A percentile compares a stretch with the other conserved stretches of the same genome.
Evolutionary conservation across 1,140 invertebrate species (phyloP).

Genomic region (Idris sp.): DNA sequence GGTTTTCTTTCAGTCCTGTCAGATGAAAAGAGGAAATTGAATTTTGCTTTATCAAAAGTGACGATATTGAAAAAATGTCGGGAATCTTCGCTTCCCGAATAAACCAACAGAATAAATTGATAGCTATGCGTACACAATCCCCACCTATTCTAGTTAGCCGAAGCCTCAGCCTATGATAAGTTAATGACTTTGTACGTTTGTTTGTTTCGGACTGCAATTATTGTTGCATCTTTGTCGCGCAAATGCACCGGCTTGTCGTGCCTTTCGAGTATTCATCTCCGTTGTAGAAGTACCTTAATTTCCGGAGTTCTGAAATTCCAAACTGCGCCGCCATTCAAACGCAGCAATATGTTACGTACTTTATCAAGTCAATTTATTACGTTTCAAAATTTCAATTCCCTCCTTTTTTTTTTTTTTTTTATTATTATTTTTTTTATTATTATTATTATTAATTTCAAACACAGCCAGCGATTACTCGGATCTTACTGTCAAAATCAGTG

Average conservation of each 20-base stretch:
- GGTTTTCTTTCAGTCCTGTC: constrained; percentile 60
- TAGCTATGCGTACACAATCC: constrained; percentile 46
- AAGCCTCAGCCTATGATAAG: constrained; percentile 25
- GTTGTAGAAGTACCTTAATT: constrained; percentile 61
- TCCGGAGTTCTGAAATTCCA: constrained; percentile 59
- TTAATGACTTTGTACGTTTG: constrained; percentile 50
- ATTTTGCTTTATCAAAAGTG: constrained; percentile 73
- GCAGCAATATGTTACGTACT: constrained; percentile 52
- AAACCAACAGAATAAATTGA: constrained; percentile 70
- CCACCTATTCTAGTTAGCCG: not conserved
- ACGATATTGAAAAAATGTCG: constrained; percentile 66
- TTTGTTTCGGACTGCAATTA: constrained; percentile 54
- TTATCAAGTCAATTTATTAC: constrained; percentile 56
- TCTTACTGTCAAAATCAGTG: constrained; percentile 8
- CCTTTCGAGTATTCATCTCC: constrained; percentile 60
- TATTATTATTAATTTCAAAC: constrained; percentile 11
- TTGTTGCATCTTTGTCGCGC: constrained; percentile 57
- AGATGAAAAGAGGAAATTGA: constrained; percentile 72
- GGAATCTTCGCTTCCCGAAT: constrained; percentile 55
- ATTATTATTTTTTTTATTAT: no score
- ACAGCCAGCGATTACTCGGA: constrained; percentile 5
- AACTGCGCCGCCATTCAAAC: constrained; percentile 55
- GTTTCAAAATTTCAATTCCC: constrained; percentile 29
- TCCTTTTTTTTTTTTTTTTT: no score
- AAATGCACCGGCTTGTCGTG: constrained; percentile 44